Conservation (phyloP, 1,140 invertebrate species). For the Centruroides sculpturatus region DNA sequence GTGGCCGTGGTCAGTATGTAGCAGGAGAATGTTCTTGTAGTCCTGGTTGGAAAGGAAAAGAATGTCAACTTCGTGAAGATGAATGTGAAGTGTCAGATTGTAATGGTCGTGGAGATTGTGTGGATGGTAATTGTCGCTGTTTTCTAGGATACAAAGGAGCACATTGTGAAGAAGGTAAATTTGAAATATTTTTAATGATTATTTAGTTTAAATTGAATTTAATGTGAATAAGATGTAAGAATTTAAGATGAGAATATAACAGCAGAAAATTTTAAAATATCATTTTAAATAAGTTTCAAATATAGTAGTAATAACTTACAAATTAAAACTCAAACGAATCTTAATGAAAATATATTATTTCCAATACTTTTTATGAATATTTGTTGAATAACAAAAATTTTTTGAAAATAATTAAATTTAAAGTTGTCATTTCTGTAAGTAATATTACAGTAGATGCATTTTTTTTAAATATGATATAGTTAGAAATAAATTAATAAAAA, state of each 20-base stretch:
- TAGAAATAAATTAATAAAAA: no score
- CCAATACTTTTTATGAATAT: no score
- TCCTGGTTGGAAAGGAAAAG: conserved; percentile 88
- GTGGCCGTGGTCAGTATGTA: conserved; percentile 87
- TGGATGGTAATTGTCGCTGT: conserved; percentile 75
- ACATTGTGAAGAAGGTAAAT: conserved; percentile 67
- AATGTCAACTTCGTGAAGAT: conserved; percentile 81
- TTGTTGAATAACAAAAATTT: no score
- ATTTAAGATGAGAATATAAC: no score
- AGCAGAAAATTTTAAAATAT: neutral
- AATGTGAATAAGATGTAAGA: neutral
- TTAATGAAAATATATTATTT: no score
- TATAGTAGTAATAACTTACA: no score
- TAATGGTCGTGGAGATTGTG: conserved; percentile 76
- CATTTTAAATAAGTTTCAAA: no score
- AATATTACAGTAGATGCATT: no score
- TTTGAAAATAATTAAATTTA: no score
- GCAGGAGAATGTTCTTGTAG: conserved; percentile 92
- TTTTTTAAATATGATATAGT: no score
- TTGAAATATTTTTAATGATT: neutral
- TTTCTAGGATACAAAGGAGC: conserved; percentile 75
- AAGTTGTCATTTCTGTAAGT: no score
- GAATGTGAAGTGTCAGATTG: conserved; percentile 88
- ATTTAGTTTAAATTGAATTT: neutral
- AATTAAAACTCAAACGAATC: no score